A percentile compares a stretch with the other conserved stretches of the same genome.
phyloP scores from a whole-genome alignment of 2,888 invertebrate genomes.

The Drosophila helvetica region DNA sequence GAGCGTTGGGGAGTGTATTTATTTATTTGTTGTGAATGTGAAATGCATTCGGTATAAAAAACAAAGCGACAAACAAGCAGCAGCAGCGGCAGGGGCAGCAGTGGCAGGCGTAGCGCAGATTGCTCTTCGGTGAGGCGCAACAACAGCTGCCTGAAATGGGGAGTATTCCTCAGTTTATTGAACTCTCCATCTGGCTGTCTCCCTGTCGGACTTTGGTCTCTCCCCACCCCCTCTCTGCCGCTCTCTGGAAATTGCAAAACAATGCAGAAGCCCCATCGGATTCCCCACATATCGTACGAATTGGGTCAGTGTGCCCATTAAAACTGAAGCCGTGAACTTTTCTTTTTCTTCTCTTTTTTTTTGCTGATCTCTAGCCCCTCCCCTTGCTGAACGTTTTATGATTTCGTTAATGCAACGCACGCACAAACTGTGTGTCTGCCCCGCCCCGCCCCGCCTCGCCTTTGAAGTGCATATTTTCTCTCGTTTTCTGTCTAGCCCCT shows the following conservation, averaged over 20 bases:
- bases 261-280: constrained; percentile 51
- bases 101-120: constrained; percentile 19
- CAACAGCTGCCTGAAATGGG: constrained; percentile 11
- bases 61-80: constrained; percentile 60
- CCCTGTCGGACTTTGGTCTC: neutral
- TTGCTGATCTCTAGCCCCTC: constrained; percentile 47
- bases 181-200: constrained; percentile 39
- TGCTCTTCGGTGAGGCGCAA: constrained; percentile 10
- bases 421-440: constrained; percentile 39
- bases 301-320: constrained; percentile 64
- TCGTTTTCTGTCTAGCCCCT: constrained; percentile 27
- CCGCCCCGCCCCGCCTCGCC: constrained; percentile 26
- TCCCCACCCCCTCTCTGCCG: neutral
- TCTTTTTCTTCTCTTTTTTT: neutral
- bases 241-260: constrained; percentile 53
- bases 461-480: neutral
- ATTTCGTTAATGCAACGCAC: constrained; percentile 69
- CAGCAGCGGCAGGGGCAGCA: too few relatives aligned
- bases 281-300: constrained; percentile 24
- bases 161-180: constrained; percentile 63
- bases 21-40: constrained; percentile 64
- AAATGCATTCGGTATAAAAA: constrained; percentile 54
- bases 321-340: constrained; percentile 52
- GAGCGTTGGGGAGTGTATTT: constrained; percentile 61
- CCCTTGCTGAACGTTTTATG: constrained; percentile 1